phyloP scores from a whole-genome alignment of 2,888 invertebrate genomes.

The Mycalesis mineus region DNA sequence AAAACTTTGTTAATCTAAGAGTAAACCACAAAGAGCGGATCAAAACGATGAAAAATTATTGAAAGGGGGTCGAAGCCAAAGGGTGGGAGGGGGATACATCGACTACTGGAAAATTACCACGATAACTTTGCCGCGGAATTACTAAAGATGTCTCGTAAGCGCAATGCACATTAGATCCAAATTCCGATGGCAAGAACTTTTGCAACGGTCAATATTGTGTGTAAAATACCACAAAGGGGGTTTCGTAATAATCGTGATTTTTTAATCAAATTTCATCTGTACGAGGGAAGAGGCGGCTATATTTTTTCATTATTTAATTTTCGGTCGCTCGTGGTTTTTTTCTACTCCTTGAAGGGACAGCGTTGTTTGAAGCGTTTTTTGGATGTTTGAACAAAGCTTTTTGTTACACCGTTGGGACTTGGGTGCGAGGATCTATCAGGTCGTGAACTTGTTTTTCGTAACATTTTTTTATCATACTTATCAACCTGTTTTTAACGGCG shows the following conservation, averaged over 20 bases:
- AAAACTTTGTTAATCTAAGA: constrained; percentile 77
- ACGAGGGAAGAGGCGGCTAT: constrained; percentile 75
- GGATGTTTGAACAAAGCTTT: constrained; percentile 45
- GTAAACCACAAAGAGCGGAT: constrained; percentile 72
- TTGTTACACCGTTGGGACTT: constrained; percentile 41
- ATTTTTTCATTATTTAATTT: constrained; percentile 79
- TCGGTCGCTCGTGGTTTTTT: constrained; percentile 65
- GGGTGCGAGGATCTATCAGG: neutral
- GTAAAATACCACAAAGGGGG: constrained; percentile 61
- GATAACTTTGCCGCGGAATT: constrained; percentile 36
- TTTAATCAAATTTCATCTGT: constrained; percentile 80
- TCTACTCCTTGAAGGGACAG: constrained; percentile 69
- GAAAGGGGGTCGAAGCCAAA: constrained; percentile 65
- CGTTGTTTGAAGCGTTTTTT: constrained; percentile 66
- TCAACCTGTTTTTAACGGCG: too few species aligned
- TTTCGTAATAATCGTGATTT: constrained; percentile 78
- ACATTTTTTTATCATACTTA: too few species aligned
- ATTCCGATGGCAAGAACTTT: constrained; percentile 25
- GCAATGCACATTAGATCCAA: constrained; percentile 33
- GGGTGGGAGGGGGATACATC: constrained; percentile 57
- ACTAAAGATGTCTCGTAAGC: constrained; percentile 27
- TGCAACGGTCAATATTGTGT: constrained; percentile 35
- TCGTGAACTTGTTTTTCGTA: neutral
- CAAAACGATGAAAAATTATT: constrained; percentile 78
- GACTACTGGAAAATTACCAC: constrained; percentile 62